Conservation (phyloP, 1,140 invertebrate species). For the Homalodisca vitripennis region DNA sequence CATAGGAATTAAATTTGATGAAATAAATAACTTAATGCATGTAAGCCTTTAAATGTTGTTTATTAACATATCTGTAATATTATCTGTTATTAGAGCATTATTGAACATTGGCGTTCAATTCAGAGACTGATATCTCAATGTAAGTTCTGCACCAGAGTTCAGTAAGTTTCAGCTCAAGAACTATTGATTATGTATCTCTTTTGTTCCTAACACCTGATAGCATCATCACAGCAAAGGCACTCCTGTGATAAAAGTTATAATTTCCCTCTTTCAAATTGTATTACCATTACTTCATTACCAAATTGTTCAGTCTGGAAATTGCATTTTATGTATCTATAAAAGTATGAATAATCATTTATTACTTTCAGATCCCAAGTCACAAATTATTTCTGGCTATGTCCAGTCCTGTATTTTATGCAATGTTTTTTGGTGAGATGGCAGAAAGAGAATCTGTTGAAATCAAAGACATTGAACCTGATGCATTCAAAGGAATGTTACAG, state of each 20-base stretch:
- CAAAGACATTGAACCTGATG: constrained; percentile 77
- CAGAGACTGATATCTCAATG: too few relatives aligned
- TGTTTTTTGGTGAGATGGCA: constrained; percentile 74
- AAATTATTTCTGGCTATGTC: constrained; percentile 80
- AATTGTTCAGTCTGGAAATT: neutral
- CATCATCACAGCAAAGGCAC: neutral
- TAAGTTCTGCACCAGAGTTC: too few relatives aligned
- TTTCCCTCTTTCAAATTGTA: neutral
- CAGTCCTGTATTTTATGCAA: constrained; percentile 78
- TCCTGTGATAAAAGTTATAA: neutral
- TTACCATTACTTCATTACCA: neutral
- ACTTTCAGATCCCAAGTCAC: constrained; percentile 63
- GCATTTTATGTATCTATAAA: neutral
- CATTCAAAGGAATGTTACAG: constrained; percentile 75
- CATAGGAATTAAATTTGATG: too few relatives aligned
- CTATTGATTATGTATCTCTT: neutral
- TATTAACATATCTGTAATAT: too few relatives aligned
- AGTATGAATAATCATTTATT: neutral
- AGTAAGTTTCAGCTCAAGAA: too few relatives aligned
- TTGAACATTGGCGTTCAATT: too few relatives aligned
- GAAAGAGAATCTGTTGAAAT: constrained; percentile 73
- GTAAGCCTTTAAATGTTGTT: too few relatives aligned
- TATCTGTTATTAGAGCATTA: too few relatives aligned
- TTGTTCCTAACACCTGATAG: neutral
- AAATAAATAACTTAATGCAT: too few relatives aligned